A percentile compares a stretch with the other conserved stretches of the same genome.
Conservation (phyloP, 2,113 vertebrate species). For the Sebastes fasciatus region DNA sequence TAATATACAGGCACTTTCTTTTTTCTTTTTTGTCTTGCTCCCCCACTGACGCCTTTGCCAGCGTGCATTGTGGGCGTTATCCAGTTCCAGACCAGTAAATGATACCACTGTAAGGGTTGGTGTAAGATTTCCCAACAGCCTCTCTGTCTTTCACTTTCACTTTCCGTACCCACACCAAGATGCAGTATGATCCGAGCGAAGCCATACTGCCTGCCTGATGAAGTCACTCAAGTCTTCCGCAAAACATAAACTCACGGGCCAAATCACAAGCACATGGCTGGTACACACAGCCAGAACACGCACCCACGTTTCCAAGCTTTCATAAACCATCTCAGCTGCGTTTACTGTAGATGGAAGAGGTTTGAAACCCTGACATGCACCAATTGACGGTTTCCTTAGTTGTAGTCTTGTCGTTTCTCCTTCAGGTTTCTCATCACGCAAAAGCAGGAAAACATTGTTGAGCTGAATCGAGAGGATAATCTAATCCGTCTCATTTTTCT, state of each 20-base stretch:
- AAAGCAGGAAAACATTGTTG: constrained; percentile 6
- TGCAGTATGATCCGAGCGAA: constrained; percentile 35
- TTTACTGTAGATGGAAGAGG: constrained; percentile 17
- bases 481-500: background rate
- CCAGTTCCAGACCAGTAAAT: constrained; percentile 21
- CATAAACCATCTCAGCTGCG: constrained; percentile 33
- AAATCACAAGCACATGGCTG: constrained; percentile 61
- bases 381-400: constrained; percentile 11
- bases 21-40: background rate
- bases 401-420: background rate
- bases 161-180: constrained; percentile 8
- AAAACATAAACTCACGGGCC: constrained; percentile 42
- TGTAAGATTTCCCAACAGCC: constrained; percentile 42
- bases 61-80: constrained; percentile 10
- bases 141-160: constrained; percentile 36
- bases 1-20: background rate
- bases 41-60: constrained; percentile 24
- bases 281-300: constrained; percentile 19
- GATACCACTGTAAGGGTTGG: constrained; percentile 18
- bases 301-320: constrained; percentile 21
- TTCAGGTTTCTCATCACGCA: background rate
- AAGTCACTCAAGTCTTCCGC: constrained; percentile 43
- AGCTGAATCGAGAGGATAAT: background rate
- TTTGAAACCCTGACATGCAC: constrained; percentile 13
- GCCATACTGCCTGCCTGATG: constrained; percentile 19